phyloP scores from a whole-genome alignment of 1,140 invertebrate genomes.

The Sminthurides bifidus region DNA sequence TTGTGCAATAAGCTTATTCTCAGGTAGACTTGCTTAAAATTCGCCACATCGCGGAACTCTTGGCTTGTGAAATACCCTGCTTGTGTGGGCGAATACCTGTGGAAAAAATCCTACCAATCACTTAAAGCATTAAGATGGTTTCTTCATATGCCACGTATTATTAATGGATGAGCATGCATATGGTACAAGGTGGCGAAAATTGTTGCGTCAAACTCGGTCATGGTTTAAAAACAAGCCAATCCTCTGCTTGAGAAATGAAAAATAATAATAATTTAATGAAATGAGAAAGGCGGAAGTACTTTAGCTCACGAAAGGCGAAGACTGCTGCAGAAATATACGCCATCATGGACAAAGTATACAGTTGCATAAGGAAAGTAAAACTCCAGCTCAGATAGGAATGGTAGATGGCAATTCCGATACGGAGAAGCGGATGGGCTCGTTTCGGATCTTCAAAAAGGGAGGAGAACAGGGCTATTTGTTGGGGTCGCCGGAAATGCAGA shows the following conservation, averaged over 20 bases:
- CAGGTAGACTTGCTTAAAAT: background rate
- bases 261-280: too few species aligned
- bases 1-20: background rate
- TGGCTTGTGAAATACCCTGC: too few species aligned
- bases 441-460: background rate
- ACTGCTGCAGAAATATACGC: background rate
- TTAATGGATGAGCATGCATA: too few species aligned
- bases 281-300: background rate
- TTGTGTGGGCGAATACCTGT: too few species aligned
- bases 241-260: too few species aligned
- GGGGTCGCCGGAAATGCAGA: background rate
- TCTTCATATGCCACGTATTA: too few species aligned
- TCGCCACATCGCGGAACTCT: background rate
- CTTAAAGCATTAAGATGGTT: too few species aligned
- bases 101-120: too few species aligned
- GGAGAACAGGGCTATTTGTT: background rate
- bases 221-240: too few species aligned
- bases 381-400: background rate
- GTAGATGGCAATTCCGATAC: background rate
- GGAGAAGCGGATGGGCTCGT: background rate
- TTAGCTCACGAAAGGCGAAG: background rate
- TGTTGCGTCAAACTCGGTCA: too few species aligned
- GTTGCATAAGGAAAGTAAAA: background rate
- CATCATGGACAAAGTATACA: background rate
- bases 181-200: too few species aligned